Conservation (phyloP, 1,140 invertebrate genomes). For the Drosophila subpulchrella region DNA sequence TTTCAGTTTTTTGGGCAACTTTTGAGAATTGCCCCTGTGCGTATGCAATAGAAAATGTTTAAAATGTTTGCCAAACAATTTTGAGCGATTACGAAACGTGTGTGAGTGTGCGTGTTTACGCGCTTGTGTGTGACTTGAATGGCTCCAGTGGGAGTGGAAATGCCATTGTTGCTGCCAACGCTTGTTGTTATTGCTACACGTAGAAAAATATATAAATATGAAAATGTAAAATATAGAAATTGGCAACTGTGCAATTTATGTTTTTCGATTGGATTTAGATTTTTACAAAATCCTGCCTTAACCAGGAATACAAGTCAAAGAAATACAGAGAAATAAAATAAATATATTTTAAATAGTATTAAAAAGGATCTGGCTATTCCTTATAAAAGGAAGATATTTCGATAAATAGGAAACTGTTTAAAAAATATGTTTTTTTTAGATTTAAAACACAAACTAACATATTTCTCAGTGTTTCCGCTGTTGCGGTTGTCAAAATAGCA, state of each 20-base stretch:
- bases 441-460: background rate
- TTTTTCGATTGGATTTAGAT: too few relatives aligned
- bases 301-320: too few relatives aligned
- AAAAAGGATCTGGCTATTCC: background rate
- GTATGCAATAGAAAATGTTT: slow-evolving; percentile 30
- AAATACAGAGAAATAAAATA: too few relatives aligned
- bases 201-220: background rate
- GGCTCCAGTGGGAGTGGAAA: slow-evolving; percentile 38
- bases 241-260: too few relatives aligned
- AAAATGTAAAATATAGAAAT: background rate
- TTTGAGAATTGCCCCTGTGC: slow-evolving; percentile 22
- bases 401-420: background rate
- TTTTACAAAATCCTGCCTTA: too few relatives aligned
- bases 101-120: slow-evolving; percentile 11
- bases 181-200: slow-evolving; percentile 30
- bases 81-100: slow-evolving; percentile 61
- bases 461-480: background rate
- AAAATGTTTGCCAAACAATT: slow-evolving; percentile 68
- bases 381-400: too few relatives aligned
- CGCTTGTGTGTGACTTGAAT: slow-evolving; percentile 42
- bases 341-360: background rate
- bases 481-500: slow-evolving; percentile 59
- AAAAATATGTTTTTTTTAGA: background rate
- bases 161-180: slow-evolving; percentile 35
- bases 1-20: background rate